Percentiles rank a stretch among this genome's conserved stretches.
These are phyloP conservation scores for Brachyopa scutellaris DNA, from an alignment of 2,888 invertebrate genomes.

Conservation along the genomic window DNA sequence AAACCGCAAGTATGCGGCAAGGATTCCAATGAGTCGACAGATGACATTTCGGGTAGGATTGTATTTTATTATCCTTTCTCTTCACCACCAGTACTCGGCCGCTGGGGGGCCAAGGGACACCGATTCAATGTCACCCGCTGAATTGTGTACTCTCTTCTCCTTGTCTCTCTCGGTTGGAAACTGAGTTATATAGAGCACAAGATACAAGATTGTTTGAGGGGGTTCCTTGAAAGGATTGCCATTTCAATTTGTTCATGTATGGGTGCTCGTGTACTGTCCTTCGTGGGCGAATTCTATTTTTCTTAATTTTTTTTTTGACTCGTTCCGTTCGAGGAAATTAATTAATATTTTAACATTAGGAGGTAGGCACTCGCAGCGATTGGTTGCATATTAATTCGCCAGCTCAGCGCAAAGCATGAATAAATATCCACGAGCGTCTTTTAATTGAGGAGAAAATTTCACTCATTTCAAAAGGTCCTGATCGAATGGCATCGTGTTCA, in stretches of 20 bases:
- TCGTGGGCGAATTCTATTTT: conserved; percentile 26
- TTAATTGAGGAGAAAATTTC: conserved; percentile 50
- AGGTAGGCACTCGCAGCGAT: conserved; percentile 7
- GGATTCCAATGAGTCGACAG: conserved; percentile 64
- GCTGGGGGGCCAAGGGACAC: neutral
- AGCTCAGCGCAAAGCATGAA: conserved; percentile 25
- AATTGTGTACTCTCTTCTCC: conserved; percentile 21
- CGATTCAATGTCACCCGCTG: conserved; percentile 63
- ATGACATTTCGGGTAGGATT: conserved; percentile 53
- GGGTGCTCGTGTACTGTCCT: too few relatives aligned
- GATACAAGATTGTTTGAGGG: conserved; percentile 31
- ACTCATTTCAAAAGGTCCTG: conserved; percentile 1
- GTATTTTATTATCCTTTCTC: conserved; percentile 51
- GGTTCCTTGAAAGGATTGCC: conserved; percentile 58
- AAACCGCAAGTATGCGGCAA: conserved; percentile 57
- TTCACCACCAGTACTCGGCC: neutral
- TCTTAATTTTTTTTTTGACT: conserved; percentile 8
- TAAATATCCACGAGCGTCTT: conserved; percentile 38
- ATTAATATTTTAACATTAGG: conserved; percentile 55
- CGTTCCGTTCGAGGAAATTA: conserved; percentile 47
- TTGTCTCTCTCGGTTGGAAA: conserved; percentile 18
- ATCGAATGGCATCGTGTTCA: conserved; percentile 48
- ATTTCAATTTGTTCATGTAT: conserved; percentile 61
- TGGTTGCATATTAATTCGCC: conserved; percentile 68
- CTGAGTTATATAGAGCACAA: conserved; percentile 22